phyloP scores from a whole-genome alignment of 2,797 vertebrate species.

The Falco concolor region DNA sequence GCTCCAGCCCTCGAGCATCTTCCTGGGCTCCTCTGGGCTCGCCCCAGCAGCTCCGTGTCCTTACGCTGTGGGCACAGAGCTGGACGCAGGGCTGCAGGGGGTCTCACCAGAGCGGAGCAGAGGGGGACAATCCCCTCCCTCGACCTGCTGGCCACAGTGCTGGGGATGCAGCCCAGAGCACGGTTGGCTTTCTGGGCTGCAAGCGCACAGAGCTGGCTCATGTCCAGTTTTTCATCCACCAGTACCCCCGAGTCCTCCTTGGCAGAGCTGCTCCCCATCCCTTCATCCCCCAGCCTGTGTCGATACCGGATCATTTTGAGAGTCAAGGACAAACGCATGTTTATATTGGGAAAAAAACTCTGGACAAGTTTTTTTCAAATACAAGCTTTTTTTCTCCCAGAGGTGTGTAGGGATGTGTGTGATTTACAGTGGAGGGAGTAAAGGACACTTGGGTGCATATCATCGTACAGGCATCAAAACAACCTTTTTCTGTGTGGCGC shows the following conservation, averaged over 20 bases:
- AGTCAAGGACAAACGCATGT: neutral
- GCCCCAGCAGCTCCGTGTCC: neutral
- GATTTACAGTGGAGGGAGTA: neutral
- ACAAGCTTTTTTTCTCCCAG: neutral
- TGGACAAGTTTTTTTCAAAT: neutral
- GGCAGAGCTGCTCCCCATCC: neutral
- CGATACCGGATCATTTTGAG: neutral
- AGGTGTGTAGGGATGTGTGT: neutral
- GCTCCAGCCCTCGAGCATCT: neutral
- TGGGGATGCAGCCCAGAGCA: neutral
- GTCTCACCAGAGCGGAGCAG: neutral
- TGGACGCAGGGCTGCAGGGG: neutral
- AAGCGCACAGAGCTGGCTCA: neutral
- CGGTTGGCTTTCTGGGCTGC: neutral
- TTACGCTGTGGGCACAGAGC: neutral
- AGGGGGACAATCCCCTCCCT: neutral
- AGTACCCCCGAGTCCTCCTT: neutral
- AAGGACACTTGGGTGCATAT: neutral
- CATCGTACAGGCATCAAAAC: no score
- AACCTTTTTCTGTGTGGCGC: neutral
- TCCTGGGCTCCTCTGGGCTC: neutral
- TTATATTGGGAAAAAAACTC: neutral
- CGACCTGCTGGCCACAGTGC: neutral
- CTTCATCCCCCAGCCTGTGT: neutral
- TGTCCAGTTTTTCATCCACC: neutral